Evolutionary conservation across 2,888 invertebrate genomes (phyloP), one percentile per base, ranked within the genome.

Genomic region (Euclidia mi): DNA sequence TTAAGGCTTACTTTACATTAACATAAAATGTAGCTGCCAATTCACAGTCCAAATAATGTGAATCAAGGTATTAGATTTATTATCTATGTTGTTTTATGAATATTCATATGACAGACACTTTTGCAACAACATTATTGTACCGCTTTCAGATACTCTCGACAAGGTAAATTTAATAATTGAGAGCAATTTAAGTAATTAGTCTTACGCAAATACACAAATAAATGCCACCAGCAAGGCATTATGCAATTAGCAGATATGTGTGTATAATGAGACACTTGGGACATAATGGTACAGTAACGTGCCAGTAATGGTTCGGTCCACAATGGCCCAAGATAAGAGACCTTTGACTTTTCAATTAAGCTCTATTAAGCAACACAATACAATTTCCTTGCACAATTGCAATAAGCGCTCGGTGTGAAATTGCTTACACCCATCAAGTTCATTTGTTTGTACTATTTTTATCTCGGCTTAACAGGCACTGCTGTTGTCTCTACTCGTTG

Each of bases 271-370:
- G 10, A 31, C n/a, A 18, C 47, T 49, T 44, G 45, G 45, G 32
- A 43, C 48, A 44, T 52, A 64, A 67, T 70, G 64, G 65, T 72
- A 68, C 62, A 71, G 66, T 67, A 79, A 70, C 68, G 76, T 71
- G 79, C 73, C 76, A 68, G 70, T 80, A 72, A 81, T 79, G 60
- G 69, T 76, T 63, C 45, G 56, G 3, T 20, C 65, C 70, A 61
- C 74, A 78, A 79, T 76, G 76, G 58, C 35, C 53, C 56, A 68
- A 74, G 76, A 79, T 81, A 84, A 71, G 67, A 71, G 80, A 82
- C 84, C 85, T 86, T 81, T 85, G 86, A 80, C 85, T 78, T 82
- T 78, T 81, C 84, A 85, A 87, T 87, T 84, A 81, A 81, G 79
- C 76, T 75, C 79, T 78, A 81, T 85, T 82, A 85, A 78, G 81